A percentile compares a stretch with the other conserved stretches of the same genome.
These are phyloP conservation scores for Eolophus roseicapilla DNA, from an alignment of 2,113 vertebrate genomes.

Conservation along the genomic window DNA sequence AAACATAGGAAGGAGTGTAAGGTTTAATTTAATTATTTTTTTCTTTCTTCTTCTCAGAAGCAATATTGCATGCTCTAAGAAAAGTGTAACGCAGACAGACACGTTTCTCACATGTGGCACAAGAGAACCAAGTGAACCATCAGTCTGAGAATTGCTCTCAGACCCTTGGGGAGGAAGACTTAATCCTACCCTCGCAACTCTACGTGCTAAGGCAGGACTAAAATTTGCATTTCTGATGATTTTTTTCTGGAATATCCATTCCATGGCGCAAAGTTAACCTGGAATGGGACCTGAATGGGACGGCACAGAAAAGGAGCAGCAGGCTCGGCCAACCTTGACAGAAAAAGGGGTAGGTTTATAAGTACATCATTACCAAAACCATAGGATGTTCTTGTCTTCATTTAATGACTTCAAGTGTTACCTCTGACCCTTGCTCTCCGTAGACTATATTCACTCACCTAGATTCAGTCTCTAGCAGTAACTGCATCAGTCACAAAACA, in stretches of 20 bases:
- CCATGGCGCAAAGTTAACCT: not conserved
- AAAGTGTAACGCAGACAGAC: not conserved
- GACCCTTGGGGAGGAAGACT: not conserved
- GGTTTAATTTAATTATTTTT: not conserved
- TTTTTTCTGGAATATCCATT: not conserved
- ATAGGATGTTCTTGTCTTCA: not conserved
- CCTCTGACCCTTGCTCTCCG: not conserved
- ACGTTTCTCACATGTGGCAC: not conserved
- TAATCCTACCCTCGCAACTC: not conserved
- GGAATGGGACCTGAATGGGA: not conserved
- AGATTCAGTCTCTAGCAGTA: not conserved
- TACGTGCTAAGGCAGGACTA: not conserved
- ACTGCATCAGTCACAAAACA: not conserved
- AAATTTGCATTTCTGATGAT: conserved; percentile 5
- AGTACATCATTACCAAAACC: not conserved
- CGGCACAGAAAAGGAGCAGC: not conserved
- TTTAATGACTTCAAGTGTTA: not conserved
- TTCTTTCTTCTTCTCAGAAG: not conserved
- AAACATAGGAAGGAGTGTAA: not conserved
- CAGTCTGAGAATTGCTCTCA: not conserved
- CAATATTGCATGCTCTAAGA: not conserved
- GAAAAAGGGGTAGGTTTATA: not conserved
- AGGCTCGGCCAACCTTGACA: not conserved
- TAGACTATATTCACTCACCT: not conserved
- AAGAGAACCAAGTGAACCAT: not conserved